Percentiles rank a stretch among this genome's conserved stretches.
phyloP scores from a whole-genome alignment of 2,888 invertebrate species.

The Philaethria dido region DNA sequence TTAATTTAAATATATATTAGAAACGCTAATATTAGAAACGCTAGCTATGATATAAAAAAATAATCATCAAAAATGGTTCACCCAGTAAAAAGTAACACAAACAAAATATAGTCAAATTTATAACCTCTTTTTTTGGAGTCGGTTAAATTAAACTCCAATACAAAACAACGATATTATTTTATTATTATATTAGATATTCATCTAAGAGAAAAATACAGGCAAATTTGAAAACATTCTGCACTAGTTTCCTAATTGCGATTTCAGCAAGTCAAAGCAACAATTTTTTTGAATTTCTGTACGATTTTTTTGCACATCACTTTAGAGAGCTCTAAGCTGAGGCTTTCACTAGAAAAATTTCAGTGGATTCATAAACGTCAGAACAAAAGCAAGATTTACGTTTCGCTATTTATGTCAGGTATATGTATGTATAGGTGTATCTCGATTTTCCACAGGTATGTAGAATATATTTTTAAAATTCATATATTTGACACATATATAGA shows the following conservation, averaged over 20 bases:
- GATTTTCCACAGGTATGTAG: not conserved
- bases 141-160: no score
- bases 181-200: not conserved
- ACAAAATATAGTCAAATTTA: no score
- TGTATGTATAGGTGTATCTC: not conserved
- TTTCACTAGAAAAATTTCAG: conserved; percentile 1
- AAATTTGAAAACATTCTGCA: conserved; percentile 18
- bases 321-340: conserved; percentile 15
- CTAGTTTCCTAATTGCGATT: conserved; percentile 21
- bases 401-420: not conserved
- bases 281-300: conserved; percentile 14
- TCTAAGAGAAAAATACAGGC: conserved; percentile 1
- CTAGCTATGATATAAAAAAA: no score
- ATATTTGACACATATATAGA: no score
- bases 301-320: conserved; percentile 23
- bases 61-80: no score
- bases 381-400: conserved; percentile 18
- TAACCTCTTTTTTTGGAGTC: no score
- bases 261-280: conserved; percentile 7
- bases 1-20: no score
- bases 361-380: conserved; percentile 6
- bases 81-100: no score
- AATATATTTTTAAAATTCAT: not conserved
- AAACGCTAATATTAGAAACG: no score
- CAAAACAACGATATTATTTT: not conserved